These are phyloP conservation scores for Diogma glabrata DNA, from an alignment of 2,888 invertebrate species.

Conservation along the genomic window DNA sequence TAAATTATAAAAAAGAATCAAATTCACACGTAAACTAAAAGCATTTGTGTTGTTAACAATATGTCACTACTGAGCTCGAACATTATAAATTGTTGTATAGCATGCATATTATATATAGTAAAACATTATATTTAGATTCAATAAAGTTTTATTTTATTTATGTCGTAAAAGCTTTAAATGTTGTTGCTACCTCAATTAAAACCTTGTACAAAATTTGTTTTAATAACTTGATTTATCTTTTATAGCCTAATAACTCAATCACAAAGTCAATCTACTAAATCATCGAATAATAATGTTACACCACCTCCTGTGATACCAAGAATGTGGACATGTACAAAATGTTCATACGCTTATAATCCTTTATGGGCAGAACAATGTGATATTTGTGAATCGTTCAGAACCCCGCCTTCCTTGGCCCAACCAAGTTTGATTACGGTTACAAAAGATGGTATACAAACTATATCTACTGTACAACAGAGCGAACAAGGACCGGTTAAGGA, in stretches of 20 bases:
- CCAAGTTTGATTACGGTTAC: slow-evolving; percentile 61
- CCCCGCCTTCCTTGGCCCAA: slow-evolving; percentile 49
- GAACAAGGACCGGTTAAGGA: background rate
- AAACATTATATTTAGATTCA: too few relatives aligned
- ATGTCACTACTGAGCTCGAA: too few relatives aligned
- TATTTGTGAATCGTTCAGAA: slow-evolving; percentile 60
- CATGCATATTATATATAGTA: too few relatives aligned
- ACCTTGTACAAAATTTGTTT: background rate
- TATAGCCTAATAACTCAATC: slow-evolving; percentile 5
- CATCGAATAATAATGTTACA: background rate
- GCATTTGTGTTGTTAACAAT: too few relatives aligned
- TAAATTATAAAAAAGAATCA: too few relatives aligned
- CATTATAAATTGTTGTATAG: too few relatives aligned
- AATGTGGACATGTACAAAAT: slow-evolving; percentile 82
- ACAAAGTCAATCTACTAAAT: slow-evolving; percentile 18
- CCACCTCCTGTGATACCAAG: slow-evolving; percentile 30
- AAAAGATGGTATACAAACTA: slow-evolving; percentile 25
- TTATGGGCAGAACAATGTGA: slow-evolving; percentile 70
- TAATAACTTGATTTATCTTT: background rate
- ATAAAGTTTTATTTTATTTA: too few relatives aligned
- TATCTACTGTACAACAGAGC: slow-evolving; percentile 1
- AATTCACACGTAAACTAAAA: too few relatives aligned
- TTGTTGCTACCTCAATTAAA: too few relatives aligned
- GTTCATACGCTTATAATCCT: slow-evolving; percentile 80
- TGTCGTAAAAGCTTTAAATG: too few relatives aligned